Evolutionary conservation across 1,140 invertebrate genomes (phyloP), one percentile per base, ranked within the genome.

Genomic region (Belonocnema kinseyi): DNA sequence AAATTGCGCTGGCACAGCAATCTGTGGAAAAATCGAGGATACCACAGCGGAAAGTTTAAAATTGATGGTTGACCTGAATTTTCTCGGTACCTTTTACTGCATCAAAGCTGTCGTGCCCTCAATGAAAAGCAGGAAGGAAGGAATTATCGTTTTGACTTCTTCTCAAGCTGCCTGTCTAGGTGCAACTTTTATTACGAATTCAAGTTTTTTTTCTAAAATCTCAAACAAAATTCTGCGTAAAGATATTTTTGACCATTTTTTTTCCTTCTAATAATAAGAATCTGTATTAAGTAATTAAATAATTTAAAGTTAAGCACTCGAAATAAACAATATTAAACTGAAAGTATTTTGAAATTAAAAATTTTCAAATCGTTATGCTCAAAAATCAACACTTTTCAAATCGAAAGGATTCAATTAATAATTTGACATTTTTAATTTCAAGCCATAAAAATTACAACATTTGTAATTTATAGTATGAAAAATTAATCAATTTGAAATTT

Each of bases 141-240:
- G 97, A 74, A 93, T 94, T 61, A 95, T 99, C 84, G 95, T 98
- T 0, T 93, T 99, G 80, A 95, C 98, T 10, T 96, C 97, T 1
- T 99, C 98, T 7, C 94, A 97, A 91, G 98, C 97, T 76, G 97
- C 96, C 13, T 93, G 99, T 75, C 88, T 98, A 82, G 98, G 99
- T 89, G 93, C 92, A 80, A 92, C 10, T 66, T 40, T 66, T 3
- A 61, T 26, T 61, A 58, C 2, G 19, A 12, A 12, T 21, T 46
- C 2, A 11, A 46, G 40, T 46, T 33, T 33, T 33, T 3, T 33
- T 33, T 33, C 21, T 26, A 26, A 33, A 5, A 33, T 33, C 26
- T 33, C 26, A 33, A 33, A 5, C 2, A 33, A 33, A 33, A 33
- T 33, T 33, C 26, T 33, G 26, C 26, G 26, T 33, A 33, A 33